Conservation (phyloP, 1,140 invertebrate genomes). For the Drosophila bipectinata region DNA sequence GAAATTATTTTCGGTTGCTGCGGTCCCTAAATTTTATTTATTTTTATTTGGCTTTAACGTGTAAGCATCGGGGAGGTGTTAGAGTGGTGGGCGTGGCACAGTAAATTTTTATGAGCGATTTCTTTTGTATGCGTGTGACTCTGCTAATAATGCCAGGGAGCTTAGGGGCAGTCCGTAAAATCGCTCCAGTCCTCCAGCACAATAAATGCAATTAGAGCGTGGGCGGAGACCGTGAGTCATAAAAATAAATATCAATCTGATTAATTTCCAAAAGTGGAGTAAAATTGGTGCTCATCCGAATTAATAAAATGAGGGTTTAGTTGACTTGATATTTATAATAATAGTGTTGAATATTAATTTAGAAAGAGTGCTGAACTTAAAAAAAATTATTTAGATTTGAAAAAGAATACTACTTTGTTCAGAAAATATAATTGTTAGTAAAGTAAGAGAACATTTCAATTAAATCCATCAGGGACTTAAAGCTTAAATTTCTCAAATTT, state of each 20-base stretch:
- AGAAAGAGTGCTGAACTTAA: no score
- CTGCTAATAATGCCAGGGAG: slow-evolving; percentile 29
- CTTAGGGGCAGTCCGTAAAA: slow-evolving; percentile 29
- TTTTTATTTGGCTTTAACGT: slow-evolving; percentile 71
- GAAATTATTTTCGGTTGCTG: slow-evolving; percentile 48
- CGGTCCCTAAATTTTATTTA: slow-evolving; percentile 28
- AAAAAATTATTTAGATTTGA: no score
- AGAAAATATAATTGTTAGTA: no score
- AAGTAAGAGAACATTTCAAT: no score
- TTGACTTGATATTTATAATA: no score
- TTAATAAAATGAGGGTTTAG: slow-evolving; percentile 3
- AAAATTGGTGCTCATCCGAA: slow-evolving; percentile 1
- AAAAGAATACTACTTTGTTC: no score
- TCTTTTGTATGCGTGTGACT: slow-evolving; percentile 28
- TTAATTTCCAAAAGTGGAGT: slow-evolving; percentile 39
- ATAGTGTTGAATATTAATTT: no score
- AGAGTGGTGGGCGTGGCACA: slow-evolving; percentile 31
- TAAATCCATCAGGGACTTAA: no score
- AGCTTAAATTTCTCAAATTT: no score
- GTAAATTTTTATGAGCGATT: slow-evolving; percentile 72
- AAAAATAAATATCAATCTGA: slow-evolving; percentile 45
- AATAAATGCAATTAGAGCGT: slow-evolving; percentile 51
- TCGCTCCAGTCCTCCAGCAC: slow-evolving; percentile 2
- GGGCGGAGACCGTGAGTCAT: slow-evolving; percentile 2
- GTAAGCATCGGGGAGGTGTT: slow-evolving; percentile 50